These are phyloP conservation scores for Drosophila parthenogenetica DNA, from an alignment of 2,888 invertebrate species.

Conservation along the genomic window DNA sequence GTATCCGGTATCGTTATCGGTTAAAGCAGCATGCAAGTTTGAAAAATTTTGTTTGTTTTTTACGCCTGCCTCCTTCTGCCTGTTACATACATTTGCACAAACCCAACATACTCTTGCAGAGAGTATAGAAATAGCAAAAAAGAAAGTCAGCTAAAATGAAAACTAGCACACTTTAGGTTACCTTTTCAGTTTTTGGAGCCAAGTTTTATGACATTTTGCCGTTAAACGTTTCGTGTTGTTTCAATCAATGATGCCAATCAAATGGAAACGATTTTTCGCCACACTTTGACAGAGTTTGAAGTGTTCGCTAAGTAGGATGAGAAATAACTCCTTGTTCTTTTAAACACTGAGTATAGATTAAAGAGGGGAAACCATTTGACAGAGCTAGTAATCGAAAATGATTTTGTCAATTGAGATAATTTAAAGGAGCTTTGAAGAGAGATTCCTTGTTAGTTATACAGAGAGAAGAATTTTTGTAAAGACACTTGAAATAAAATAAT, in stretches of 20 bases:
- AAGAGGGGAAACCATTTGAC: conserved; percentile 5
- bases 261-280: conserved; percentile 70
- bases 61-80: too few species aligned
- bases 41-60: too few species aligned
- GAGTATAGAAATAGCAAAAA: conserved; percentile 9
- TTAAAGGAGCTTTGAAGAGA: neutral
- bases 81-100: too few species aligned
- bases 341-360: conserved; percentile 8
- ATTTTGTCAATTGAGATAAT: conserved; percentile 19
- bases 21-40: too few species aligned
- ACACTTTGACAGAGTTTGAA: conserved; percentile 52
- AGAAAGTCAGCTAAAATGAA: conserved; percentile 52
- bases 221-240: conserved; percentile 80
- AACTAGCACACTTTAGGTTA: conserved; percentile 60
- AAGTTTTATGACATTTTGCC: conserved; percentile 63
- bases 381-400: conserved; percentile 16
- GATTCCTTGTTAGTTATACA: neutral
- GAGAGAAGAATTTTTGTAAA: too few species aligned
- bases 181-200: conserved; percentile 39
- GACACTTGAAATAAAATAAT: neutral
- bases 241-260: conserved; percentile 83
- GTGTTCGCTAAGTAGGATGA: conserved; percentile 21
- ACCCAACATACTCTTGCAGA: too few species aligned
- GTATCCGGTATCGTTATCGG: too few species aligned
- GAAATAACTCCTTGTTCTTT: neutral